These are phyloP conservation scores for Isaurus tuberculatus DNA, from an alignment of 92 coral and sea anemone genomes.

Conservation along the genomic window DNA sequence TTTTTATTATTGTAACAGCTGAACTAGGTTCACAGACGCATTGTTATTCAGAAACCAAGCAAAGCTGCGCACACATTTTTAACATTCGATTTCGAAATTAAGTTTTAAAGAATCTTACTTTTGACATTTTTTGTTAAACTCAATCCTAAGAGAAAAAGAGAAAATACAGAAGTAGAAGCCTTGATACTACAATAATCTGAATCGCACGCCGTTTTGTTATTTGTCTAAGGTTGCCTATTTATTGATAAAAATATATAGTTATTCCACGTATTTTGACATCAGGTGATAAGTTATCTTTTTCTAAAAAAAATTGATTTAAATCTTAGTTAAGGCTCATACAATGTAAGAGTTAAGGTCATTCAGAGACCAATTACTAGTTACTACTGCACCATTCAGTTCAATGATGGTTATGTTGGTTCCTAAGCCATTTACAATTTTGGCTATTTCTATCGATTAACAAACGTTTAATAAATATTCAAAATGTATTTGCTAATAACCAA, in stretches of 20 bases:
- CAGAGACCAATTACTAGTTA: no score
- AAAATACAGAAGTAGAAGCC: not conserved
- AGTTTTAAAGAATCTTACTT: constrained; percentile 33
- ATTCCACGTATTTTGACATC: constrained; percentile 8
- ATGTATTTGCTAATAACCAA: not conserved
- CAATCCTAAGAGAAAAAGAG: constrained; percentile 23
- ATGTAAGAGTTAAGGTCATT: no score
- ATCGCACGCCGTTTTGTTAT: not conserved
- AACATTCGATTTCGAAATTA: constrained; percentile 36
- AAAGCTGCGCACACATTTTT: constrained; percentile 52
- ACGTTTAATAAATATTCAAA: not conserved
- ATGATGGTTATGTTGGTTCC: no score
- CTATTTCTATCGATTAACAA: not conserved
- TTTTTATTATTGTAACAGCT: constrained; percentile 28
- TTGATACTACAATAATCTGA: not conserved
- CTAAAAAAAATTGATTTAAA: not conserved
- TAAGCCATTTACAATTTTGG: not conserved
- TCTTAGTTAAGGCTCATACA: constrained; percentile 5
- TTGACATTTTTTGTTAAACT: constrained; percentile 23
- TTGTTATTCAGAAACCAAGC: constrained; percentile 46
- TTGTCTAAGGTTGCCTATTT: not conserved
- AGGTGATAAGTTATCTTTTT: not conserved
- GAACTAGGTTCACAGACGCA: not conserved
- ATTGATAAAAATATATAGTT: constrained; percentile 12
- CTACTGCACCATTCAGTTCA: no score